Base-by-base conservation (phyloP, 2,888 invertebrate genomes). In the Leptinotarsa peninsularis region DNA sequence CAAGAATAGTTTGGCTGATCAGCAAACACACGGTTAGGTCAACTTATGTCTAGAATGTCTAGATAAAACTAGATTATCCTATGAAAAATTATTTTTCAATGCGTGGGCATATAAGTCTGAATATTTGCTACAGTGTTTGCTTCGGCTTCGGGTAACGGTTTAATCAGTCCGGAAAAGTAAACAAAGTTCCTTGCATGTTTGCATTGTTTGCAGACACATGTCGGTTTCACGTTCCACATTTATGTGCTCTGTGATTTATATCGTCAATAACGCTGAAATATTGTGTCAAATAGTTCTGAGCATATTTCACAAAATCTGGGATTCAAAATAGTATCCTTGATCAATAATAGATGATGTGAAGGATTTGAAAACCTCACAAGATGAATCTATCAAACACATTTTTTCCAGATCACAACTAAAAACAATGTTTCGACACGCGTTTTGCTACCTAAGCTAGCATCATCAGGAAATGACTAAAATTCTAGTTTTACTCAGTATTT, bases 51-150 rank as follows among this genome's bases (percentile, higher is more conserved):
- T 17, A 71, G 43, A 43, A n/a, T 63, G n/a, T 54, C 60, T 17
- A 71, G 43, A 43, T 27, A 17, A 56, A 77, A 73, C 78, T 78
- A 80, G 76, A 70, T 67, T 71, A 83, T 83, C 85, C 85, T 84
- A 83, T 85, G 85, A 86, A 85, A 84, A 84, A 86, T 85, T 81
- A 78, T 78, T 73, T 75, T 82, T 83, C 83, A 83, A 83, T 83
- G 76, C 70, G 63, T 69, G 43, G 63, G 43, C 3, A 17, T 43
- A 33, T 33, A 33, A 33, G 63, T 13, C 63, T 33, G 23, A 60
- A 63, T 43, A 43, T 63, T 43, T n/a, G 43, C 43, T 23, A 13
- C 23, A 10, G 14, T 58, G 58, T 58, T 58, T 58, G 58, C 14
- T 14, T 33, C n/a, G 15, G 33, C 43, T 63, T 63, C 14, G 63